Conservation (phyloP, 2,888 invertebrate species). For the Torymus aiolomorphi region DNA sequence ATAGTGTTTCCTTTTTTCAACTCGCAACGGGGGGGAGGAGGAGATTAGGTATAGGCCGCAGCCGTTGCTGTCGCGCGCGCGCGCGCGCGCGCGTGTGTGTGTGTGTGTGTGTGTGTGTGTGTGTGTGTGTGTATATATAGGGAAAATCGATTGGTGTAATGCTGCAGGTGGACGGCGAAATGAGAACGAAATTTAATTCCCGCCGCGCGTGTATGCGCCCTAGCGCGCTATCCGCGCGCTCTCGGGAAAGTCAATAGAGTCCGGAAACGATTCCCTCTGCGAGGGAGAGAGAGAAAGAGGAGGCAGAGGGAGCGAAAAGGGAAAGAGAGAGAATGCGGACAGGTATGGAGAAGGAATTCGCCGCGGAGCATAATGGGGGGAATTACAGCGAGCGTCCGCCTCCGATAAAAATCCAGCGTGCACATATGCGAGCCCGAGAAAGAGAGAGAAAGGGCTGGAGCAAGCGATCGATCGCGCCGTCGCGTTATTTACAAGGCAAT, state of each 20-base stretch:
- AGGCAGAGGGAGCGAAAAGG: background rate
- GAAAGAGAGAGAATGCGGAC: constrained; percentile 7
- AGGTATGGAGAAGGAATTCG: too few species aligned
- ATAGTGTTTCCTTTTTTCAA: background rate
- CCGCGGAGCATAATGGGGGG: too few species aligned
- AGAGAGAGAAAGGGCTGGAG: background rate
- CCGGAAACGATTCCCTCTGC: constrained; percentile 42
- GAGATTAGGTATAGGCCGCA: too few species aligned
- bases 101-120: too few species aligned
- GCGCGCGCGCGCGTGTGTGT: too few species aligned
- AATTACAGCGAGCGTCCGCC: too few species aligned
- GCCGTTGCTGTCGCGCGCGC: too few species aligned
- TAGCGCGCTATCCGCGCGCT: background rate
- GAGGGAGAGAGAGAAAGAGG: background rate
- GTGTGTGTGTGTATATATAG: too few species aligned
- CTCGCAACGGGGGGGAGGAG: background rate
- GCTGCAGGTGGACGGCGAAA: constrained; percentile 19
- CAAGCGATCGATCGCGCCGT: constrained; percentile 49
- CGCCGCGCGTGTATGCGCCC: background rate
- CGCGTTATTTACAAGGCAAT: constrained; percentile 46
- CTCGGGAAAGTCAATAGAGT: constrained; percentile 38
- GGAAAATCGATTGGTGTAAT: constrained; percentile 9
- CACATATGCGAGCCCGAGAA: background rate
- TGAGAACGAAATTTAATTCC: constrained; percentile 39
- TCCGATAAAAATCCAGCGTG: too few species aligned